Evolutionary conservation across 92 coral and sea anemone genomes (phyloP).

Genomic region (Phenganax subtilis): DNA sequence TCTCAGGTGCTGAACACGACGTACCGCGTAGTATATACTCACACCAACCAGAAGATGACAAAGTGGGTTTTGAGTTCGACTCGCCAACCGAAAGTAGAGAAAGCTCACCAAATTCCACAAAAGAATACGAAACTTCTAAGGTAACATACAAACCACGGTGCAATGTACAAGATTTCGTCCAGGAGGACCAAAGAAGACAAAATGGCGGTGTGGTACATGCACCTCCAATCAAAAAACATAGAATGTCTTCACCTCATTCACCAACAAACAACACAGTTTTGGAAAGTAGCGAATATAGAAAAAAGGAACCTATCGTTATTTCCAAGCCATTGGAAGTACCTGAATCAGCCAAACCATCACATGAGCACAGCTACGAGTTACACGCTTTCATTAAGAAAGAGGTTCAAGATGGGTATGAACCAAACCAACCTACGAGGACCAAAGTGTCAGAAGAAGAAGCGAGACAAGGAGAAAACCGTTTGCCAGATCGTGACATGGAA

Average conservation of each 20-base stretch:
- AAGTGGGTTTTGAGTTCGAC: constrained; percentile 20
- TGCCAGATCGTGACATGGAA: background rate
- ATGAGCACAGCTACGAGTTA: background rate
- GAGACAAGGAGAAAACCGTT: background rate
- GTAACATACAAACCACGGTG: constrained; percentile 17
- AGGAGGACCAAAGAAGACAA: constrained; percentile 13
- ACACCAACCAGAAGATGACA: background rate
- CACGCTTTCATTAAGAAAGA: constrained; percentile 7
- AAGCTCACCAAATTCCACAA: background rate
- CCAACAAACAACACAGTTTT: background rate
- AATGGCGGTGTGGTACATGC: background rate
- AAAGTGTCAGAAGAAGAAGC: background rate
- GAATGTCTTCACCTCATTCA: constrained; percentile 10
- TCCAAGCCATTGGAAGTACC: background rate
- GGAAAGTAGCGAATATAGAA: background rate
- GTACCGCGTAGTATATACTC: background rate
- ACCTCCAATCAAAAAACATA: constrained; percentile 15
- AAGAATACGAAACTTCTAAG: background rate
- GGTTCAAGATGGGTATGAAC: background rate
- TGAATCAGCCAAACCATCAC: constrained; percentile 1
- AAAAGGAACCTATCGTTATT: background rate
- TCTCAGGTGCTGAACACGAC: background rate
- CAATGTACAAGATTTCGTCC: constrained; percentile 10
- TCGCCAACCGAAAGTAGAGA: background rate
- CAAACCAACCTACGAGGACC: background rate